These are phyloP conservation scores for Molanna angustata DNA, from an alignment of 2,888 invertebrate species.

Conservation along the genomic window DNA sequence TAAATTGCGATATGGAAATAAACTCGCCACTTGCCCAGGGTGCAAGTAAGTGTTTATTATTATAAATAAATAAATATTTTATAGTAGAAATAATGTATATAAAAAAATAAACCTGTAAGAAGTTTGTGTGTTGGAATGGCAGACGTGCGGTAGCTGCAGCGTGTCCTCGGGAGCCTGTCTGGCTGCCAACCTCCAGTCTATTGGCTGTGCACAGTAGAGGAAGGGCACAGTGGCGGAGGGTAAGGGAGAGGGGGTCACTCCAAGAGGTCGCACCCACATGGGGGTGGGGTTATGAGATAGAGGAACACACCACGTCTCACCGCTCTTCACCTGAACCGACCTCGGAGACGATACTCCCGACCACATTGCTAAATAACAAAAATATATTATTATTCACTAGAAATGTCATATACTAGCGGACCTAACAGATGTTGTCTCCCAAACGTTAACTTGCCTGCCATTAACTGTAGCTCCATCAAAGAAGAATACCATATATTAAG, in stretches of 20 bases:
- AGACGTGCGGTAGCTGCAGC: slow-evolving; percentile 32
- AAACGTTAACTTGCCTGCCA: too few species aligned
- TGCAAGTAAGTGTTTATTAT: too few species aligned
- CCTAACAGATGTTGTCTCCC: too few species aligned
- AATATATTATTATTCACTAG: background rate
- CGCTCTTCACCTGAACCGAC: slow-evolving; percentile 48
- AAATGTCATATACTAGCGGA: too few species aligned
- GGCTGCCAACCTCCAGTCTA: slow-evolving; percentile 40
- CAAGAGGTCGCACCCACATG: slow-evolving; percentile 71
- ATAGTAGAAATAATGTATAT: too few species aligned
- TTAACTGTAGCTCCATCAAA: too few species aligned
- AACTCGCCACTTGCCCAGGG: too few species aligned
- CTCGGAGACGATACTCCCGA: slow-evolving; percentile 36
- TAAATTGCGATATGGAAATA: too few species aligned
- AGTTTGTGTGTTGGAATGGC: slow-evolving; percentile 37
- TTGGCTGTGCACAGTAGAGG: slow-evolving; percentile 54
- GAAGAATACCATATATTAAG: too few species aligned
- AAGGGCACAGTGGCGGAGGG: slow-evolving; percentile 58
- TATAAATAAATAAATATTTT: too few species aligned
- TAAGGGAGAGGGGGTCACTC: slow-evolving; percentile 52
- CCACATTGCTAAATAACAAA: slow-evolving; percentile 32
- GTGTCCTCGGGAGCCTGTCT: slow-evolving; percentile 34
- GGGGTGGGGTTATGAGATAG: slow-evolving; percentile 70
- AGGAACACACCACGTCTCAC: slow-evolving; percentile 70
- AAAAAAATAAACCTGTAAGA: slow-evolving; percentile 34